Conservation (phyloP, 2,888 invertebrate species). For the Morpho achilles region DNA sequence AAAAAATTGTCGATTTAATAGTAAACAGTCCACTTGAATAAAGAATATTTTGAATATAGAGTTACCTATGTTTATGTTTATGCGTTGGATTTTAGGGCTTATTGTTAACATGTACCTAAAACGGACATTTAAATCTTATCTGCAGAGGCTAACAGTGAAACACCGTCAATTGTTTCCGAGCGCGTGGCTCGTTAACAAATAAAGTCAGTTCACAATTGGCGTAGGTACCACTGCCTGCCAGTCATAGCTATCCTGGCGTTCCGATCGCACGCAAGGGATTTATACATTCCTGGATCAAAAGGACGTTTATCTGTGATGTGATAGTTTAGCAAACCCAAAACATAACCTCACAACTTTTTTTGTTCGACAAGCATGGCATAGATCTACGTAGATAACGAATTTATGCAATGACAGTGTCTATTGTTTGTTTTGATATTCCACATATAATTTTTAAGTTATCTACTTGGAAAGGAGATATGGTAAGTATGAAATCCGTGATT, state of each 20-base stretch:
- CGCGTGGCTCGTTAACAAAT: slow-evolving; percentile 76
- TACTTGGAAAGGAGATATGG: slow-evolving; percentile 21
- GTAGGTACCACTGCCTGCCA: slow-evolving; percentile 62
- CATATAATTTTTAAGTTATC: slow-evolving; percentile 10
- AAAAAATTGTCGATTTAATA: too few species aligned
- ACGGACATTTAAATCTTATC: slow-evolving; percentile 66
- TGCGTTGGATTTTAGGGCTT: slow-evolving; percentile 2
- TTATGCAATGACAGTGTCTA: slow-evolving; percentile 12
- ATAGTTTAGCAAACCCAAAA: slow-evolving; percentile 3
- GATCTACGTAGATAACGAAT: slow-evolving; percentile 12
- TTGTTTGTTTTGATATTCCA: slow-evolving; percentile 20
- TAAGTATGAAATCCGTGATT: slow-evolving; percentile 19
- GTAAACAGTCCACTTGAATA: too few species aligned
- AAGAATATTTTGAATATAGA: too few species aligned
- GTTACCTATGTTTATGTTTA: not conserved
- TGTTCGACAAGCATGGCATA: slow-evolving; percentile 1
- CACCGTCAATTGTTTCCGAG: slow-evolving; percentile 73
- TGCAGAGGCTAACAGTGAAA: slow-evolving; percentile 56
- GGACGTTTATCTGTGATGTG: slow-evolving; percentile 14
- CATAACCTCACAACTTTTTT: slow-evolving; percentile 1
- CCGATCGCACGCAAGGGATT: slow-evolving; percentile 52
- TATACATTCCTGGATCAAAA: slow-evolving; percentile 26
- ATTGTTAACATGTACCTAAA: slow-evolving; percentile 29
- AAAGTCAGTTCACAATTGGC: slow-evolving; percentile 73
- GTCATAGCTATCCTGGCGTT: slow-evolving; percentile 66